Conservation (phyloP, 2,888 invertebrate genomes). For the Azorinus chamasolen region DNA sequence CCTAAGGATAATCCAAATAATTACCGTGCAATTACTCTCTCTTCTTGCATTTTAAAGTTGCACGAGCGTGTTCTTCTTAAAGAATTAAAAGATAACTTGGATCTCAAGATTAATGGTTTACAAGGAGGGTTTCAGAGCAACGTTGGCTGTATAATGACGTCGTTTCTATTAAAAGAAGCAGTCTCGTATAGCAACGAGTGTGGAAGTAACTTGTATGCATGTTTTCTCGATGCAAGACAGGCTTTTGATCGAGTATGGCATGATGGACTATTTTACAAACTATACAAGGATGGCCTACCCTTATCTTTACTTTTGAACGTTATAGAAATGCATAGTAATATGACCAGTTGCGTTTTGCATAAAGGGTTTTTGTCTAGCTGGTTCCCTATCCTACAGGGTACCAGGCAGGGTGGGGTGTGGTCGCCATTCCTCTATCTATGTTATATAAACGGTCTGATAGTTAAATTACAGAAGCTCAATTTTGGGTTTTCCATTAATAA, state of each 20-base stretch:
- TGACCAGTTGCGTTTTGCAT: conserved; percentile 8
- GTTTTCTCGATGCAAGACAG: conserved; percentile 8
- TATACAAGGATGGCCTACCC: background rate
- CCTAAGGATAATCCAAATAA: conserved; percentile 29
- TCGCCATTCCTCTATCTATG: conserved; percentile 5
- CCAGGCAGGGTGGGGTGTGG: conserved; percentile 6
- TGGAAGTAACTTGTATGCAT: background rate
- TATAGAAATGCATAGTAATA: background rate
- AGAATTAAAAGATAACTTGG: background rate
- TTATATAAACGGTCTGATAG: background rate
- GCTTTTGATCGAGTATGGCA: conserved; percentile 11
- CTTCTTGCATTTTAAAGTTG: conserved; percentile 20
- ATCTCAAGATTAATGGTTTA: background rate
- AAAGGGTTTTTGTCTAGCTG: background rate
- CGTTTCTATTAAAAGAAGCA: conserved; percentile 15
- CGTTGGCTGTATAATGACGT: conserved; percentile 25
- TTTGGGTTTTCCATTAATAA: background rate
- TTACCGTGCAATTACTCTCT: conserved; percentile 29
- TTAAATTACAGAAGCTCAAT: background rate
- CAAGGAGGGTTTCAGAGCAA: conserved; percentile 27
- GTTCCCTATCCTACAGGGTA: conserved; percentile 9
- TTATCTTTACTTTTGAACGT: background rate
- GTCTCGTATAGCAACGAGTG: background rate
- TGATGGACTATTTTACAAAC: conserved; percentile 11
- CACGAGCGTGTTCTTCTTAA: conserved; percentile 13